phyloP scores from a whole-genome alignment of 2,888 invertebrate genomes.

The Melangyna quadrimaculata region DNA sequence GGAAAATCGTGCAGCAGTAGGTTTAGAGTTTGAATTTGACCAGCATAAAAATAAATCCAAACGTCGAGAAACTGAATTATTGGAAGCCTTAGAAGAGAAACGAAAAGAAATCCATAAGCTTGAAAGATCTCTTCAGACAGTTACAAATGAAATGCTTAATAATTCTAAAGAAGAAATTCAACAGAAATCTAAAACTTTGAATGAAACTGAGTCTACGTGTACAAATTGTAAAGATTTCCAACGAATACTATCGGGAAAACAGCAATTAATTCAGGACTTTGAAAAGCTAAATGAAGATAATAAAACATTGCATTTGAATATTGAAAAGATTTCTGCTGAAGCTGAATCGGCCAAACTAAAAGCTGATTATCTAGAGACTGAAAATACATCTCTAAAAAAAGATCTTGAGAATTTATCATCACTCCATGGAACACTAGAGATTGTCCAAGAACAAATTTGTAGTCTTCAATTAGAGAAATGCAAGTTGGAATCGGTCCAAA shows the following conservation, averaged over 20 bases:
- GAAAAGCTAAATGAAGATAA: slow-evolving; percentile 34
- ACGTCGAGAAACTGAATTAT: slow-evolving; percentile 83
- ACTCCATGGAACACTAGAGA: slow-evolving; percentile 31
- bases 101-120: slow-evolving; percentile 73
- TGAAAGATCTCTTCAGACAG: slow-evolving; percentile 72
- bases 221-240: slow-evolving; percentile 75
- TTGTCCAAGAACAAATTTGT: slow-evolving; percentile 28
- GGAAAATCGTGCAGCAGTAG: slow-evolving; percentile 77
- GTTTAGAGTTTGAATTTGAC: slow-evolving; percentile 82
- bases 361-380: slow-evolving; percentile 64
- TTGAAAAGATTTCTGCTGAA: slow-evolving; percentile 30
- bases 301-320: slow-evolving; percentile 8
- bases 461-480: slow-evolving; percentile 51
- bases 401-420: slow-evolving; percentile 34
- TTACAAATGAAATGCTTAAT: slow-evolving; percentile 73
- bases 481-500: slow-evolving; percentile 48
- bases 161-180: slow-evolving; percentile 76
- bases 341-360: slow-evolving; percentile 47
- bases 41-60: slow-evolving; percentile 82
- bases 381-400: slow-evolving; percentile 49
- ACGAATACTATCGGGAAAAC: slow-evolving; percentile 73
- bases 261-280: slow-evolving; percentile 62
- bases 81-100: slow-evolving; percentile 81
- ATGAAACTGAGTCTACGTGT: slow-evolving; percentile 71
- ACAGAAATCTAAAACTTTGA: slow-evolving; percentile 73